A percentile compares a stretch with the other conserved stretches of the same genome.
phyloP scores from a whole-genome alignment of 2,113 vertebrate species.

The Cyprinodon brontotheroides region DNA sequence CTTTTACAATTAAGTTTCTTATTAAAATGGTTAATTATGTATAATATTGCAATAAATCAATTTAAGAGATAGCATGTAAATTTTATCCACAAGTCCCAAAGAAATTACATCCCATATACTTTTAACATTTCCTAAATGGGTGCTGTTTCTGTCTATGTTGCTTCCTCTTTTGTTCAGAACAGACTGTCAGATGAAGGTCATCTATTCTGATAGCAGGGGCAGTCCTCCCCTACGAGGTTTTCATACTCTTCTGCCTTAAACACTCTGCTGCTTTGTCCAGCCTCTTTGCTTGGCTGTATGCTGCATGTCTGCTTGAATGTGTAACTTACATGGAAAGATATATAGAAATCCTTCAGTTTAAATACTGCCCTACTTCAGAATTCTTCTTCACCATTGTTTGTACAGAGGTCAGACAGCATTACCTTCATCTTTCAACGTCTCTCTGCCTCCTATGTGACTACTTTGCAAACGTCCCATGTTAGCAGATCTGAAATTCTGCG shows the following conservation, averaged over 20 bases:
- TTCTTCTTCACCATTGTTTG: slow-evolving; percentile 12
- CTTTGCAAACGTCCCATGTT: slow-evolving; percentile 45
- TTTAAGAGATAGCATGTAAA: too few relatives aligned
- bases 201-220: slow-evolving; percentile 62
- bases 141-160: slow-evolving; percentile 37
- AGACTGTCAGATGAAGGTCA: slow-evolving; percentile 66
- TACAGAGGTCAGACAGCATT: slow-evolving; percentile 7
- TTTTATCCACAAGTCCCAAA: neutral
- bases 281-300: slow-evolving; percentile 7
- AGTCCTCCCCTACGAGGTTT: slow-evolving; percentile 53
- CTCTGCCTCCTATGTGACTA: slow-evolving; percentile 5
- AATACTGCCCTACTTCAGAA: slow-evolving; percentile 26
- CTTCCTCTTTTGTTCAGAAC: slow-evolving; percentile 53
- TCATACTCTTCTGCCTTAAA: slow-evolving; percentile 50
- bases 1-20: neutral
- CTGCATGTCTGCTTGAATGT: neutral
- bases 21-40: neutral
- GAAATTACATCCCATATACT: slow-evolving; percentile 3
- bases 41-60: neutral
- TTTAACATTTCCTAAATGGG: slow-evolving; percentile 38
- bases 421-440: slow-evolving; percentile 33
- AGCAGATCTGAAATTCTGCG: slow-evolving; percentile 52
- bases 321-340: neutral
- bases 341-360: slow-evolving; percentile 26
- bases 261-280: slow-evolving; percentile 13